A percentile compares a stretch with the other conserved stretches of the same genome.
Conservation (phyloP, 2,113 vertebrate genomes). For the Sterrhoptilus dennistouni region DNA sequence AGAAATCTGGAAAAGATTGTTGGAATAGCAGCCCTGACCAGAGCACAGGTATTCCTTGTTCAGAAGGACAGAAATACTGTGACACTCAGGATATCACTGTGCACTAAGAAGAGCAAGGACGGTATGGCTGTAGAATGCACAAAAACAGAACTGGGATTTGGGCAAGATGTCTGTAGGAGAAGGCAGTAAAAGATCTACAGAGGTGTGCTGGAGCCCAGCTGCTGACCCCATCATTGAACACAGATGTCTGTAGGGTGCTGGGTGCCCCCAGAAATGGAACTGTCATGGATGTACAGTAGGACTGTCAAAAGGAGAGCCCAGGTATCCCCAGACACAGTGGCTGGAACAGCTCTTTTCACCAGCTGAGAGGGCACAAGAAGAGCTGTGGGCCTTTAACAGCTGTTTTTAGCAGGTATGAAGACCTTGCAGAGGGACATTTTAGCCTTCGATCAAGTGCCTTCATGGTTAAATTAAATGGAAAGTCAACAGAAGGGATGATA, state of each 20-base stretch:
- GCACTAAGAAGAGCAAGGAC: background rate
- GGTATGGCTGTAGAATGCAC: background rate
- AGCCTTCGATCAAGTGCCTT: background rate
- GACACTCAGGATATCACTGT: background rate
- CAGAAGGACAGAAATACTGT: background rate
- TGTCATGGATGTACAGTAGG: accelerated
- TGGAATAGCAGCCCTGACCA: background rate
- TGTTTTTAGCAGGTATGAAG: background rate
- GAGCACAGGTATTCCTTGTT: background rate
- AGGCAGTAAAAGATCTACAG: background rate
- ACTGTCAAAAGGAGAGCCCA: background rate
- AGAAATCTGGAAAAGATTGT: background rate
- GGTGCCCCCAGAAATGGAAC: background rate
- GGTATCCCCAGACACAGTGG: background rate
- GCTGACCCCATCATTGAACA: background rate
- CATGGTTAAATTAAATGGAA: background rate
- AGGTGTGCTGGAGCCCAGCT: background rate
- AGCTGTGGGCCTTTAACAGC: background rate
- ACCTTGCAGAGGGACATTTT: background rate
- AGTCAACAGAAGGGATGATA: background rate
- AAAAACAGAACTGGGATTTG: background rate
- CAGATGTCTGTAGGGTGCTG: background rate
- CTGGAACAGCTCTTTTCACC: background rate
- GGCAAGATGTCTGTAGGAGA: background rate
- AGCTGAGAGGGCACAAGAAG: background rate